Base-by-base conservation (phyloP, 2,113 vertebrate species). In the Okapia johnstoni region DNA sequence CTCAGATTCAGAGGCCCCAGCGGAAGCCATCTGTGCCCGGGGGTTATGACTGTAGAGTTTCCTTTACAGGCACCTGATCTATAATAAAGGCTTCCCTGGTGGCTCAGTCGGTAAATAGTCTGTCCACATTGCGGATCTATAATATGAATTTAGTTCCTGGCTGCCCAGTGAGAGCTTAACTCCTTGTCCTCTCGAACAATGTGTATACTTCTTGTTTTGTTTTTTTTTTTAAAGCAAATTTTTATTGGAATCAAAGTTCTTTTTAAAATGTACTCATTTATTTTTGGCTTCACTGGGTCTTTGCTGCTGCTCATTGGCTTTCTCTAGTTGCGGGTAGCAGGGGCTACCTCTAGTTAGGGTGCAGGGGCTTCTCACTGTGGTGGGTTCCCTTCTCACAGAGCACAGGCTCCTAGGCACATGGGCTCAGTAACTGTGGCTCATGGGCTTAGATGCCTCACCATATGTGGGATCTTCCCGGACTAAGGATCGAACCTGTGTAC, bases 371-470 rank as follows among this genome's bases (percentile, higher is more conserved):
- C 21, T 73, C 36, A 3, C 23, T 13, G 36, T 1, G 0, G 36
- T 0, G 1, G 36, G 11, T 73, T 73, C 36, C 3, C 36, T 73
- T 7, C 23, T 43, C 40, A 36, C 21, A 14, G 36, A 73, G 5
- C 36, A 25, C 5, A 25, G 12, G 70, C n/a, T 73, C 36, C 36
- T 14, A 21, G 36, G 70, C 0, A 0, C 6, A 14, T 43, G 70
- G 23, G n/a, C 36, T 73, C 66, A 73, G 36, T 73, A 73, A 40
- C 11, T 6, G 17, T 21, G 66, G 66, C 21, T 73, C 66, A 73
- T 5, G 1, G 21, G 36, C 66, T 73, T 33, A 43, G 70, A 23
- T 73, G 70, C 36, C 36, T 73, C 5, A 7, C 21, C 12, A 43
- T 40, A 73, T 13, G 21, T 25, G 36, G 36, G 14, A 43, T 43